A percentile compares a stretch with the other conserved stretches of the same genome.
phyloP scores from a whole-genome alignment of 2,797 vertebrate genomes.

The Enteromius treurensis region DNA sequence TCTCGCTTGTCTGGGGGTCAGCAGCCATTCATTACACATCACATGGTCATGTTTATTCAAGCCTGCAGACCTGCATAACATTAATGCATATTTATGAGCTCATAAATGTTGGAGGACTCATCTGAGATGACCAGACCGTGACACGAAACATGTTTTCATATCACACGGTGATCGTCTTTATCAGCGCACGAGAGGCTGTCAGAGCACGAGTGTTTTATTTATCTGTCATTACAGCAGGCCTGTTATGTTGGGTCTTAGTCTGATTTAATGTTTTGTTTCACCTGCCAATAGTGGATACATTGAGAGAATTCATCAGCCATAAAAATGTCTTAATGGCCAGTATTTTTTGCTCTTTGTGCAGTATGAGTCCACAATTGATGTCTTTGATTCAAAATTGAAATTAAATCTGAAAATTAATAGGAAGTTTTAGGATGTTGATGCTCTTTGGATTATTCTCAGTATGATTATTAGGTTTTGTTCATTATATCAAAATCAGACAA shows the following conservation, averaged over 20 bases:
- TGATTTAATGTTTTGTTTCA: background rate
- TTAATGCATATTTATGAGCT: constrained; percentile 34
- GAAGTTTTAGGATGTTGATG: background rate
- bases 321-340: background rate
- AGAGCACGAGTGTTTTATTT: background rate
- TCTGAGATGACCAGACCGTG: constrained; percentile 17
- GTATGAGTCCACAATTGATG: background rate
- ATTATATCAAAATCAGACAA: background rate
- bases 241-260: background rate
- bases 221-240: background rate
- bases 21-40: background rate
- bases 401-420: background rate
- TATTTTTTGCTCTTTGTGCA: background rate
- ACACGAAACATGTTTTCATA: constrained; percentile 28
- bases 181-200: background rate
- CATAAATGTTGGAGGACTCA: constrained; percentile 30
- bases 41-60: constrained; percentile 26
- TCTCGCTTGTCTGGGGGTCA: background rate
- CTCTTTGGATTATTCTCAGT: background rate
- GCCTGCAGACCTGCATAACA: background rate
- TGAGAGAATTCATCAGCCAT: background rate
- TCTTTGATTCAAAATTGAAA: background rate
- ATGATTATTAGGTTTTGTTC: background rate
- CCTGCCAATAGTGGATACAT: background rate
- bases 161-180: constrained; percentile 5